Evolutionary conservation across 2,113 vertebrate genomes (phyloP).

Genomic region (Chloroceryle aenea): DNA sequence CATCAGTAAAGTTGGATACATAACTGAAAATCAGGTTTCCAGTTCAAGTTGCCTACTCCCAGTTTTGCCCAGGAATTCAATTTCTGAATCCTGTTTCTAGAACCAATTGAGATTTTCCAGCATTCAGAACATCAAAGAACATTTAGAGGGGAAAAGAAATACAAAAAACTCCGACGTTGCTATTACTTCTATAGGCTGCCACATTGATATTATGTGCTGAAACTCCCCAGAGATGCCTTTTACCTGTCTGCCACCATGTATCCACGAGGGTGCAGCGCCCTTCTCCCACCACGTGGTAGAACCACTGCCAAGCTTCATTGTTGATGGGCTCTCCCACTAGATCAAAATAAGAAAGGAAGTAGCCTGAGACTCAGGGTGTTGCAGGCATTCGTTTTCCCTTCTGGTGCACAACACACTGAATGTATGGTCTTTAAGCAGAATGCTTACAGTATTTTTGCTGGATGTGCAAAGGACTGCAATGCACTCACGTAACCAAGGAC

Average conservation of each 20-base stretch:
- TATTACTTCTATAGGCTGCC: not conserved
- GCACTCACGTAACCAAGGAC: not conserved
- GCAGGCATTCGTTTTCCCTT: not conserved
- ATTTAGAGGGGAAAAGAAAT: not conserved
- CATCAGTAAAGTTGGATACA: not conserved
- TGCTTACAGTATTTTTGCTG: not conserved
- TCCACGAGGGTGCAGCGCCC: constrained; percentile 87
- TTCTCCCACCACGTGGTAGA: constrained; percentile 88
- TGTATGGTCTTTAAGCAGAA: not conserved
- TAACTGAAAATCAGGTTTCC: not conserved
- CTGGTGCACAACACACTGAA: not conserved
- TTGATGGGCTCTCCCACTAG: constrained; percentile 94
- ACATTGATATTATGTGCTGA: not conserved
- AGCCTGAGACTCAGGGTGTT: not conserved
- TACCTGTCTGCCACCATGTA: constrained; percentile 98
- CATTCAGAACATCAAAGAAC: not conserved
- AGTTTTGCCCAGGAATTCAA: not conserved
- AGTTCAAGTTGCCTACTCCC: not conserved
- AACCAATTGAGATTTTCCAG: not conserved
- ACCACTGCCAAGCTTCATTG: constrained; percentile 93
- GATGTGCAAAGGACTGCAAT: not conserved
- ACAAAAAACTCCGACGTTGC: accelerated
- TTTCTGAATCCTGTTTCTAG: not conserved
- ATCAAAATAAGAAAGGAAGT: constrained; percentile 17
- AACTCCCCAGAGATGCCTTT: not conserved